Percentiles rank a stretch among this genome's conserved stretches.
phyloP scores from a whole-genome alignment of 2,888 invertebrate species.

The Eledona agricola region DNA sequence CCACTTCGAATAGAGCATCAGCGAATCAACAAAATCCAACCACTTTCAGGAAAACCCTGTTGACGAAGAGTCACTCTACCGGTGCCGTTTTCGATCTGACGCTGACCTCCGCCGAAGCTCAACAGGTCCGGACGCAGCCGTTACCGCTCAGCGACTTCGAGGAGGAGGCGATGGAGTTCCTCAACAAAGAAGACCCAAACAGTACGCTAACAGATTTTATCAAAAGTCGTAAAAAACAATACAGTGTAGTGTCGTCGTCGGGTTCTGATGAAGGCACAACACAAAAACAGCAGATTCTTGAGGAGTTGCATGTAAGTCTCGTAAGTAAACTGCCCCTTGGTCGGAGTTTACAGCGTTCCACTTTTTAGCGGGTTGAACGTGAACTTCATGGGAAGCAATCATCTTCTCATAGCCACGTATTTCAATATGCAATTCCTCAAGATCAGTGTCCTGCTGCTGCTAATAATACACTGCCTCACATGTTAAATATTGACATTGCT shows the following conservation, averaged over 20 bases:
- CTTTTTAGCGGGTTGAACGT: constrained; percentile 71
- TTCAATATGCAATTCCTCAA: constrained; percentile 58
- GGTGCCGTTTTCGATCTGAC: constrained; percentile 63
- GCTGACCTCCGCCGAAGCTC: constrained; percentile 68
- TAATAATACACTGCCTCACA: constrained; percentile 61
- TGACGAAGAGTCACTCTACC: constrained; percentile 66
- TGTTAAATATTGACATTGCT: constrained; percentile 64
- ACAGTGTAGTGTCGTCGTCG: constrained; percentile 45
- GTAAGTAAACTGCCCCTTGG: constrained; percentile 7
- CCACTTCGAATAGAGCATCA: constrained; percentile 48
- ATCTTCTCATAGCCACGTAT: constrained; percentile 55
- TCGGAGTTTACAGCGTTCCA: constrained; percentile 27
- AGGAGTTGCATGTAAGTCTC: constrained; percentile 67
- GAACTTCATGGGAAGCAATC: constrained; percentile 69
- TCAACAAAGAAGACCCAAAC: constrained; percentile 65
- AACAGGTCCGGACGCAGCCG: constrained; percentile 66
- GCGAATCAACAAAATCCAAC: constrained; percentile 25
- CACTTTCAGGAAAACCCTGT: constrained; percentile 60
- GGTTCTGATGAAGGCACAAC: constrained; percentile 69
- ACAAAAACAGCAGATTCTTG: constrained; percentile 75
- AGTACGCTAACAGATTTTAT: constrained; percentile 61
- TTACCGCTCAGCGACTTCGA: constrained; percentile 56
- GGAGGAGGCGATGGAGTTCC: constrained; percentile 59
- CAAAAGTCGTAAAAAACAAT: constrained; percentile 59
- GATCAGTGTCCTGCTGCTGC: constrained; percentile 54